phyloP scores from a whole-genome alignment of 2,797 vertebrate genomes.

The Fistularia commersonii region DNA sequence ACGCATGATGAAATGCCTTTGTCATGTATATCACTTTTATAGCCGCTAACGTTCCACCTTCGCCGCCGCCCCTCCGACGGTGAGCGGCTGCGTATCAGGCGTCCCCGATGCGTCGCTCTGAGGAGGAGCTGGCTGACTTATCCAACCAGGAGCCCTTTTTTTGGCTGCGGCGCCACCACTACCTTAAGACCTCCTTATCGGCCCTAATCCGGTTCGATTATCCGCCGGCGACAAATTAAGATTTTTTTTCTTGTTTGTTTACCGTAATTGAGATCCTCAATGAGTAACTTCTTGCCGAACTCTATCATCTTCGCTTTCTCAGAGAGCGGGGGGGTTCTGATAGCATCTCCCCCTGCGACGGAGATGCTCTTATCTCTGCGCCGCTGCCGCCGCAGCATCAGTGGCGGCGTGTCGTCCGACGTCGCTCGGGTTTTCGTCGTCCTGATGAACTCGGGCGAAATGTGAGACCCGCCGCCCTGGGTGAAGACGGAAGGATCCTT shows the following conservation, averaged over 20 bases:
- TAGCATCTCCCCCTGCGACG: constrained; percentile 59
- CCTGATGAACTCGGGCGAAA: constrained; percentile 62
- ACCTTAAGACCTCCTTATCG: constrained; percentile 69
- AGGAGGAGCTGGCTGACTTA: constrained; percentile 56
- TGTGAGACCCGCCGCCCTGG: too few species aligned
- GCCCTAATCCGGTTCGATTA: constrained; percentile 71
- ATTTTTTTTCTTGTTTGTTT: constrained; percentile 63
- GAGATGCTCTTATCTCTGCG: constrained; percentile 68
- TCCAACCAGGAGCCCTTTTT: constrained; percentile 27
- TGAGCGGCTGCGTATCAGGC: constrained; percentile 69
- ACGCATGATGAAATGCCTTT: constrained; percentile 80
- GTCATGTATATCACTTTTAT: constrained; percentile 79
- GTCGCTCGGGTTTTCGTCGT: constrained; percentile 56
- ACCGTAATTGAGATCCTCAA: constrained; percentile 68
- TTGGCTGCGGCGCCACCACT: constrained; percentile 45
- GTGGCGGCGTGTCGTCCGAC: constrained; percentile 68
- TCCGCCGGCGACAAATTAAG: constrained; percentile 70
- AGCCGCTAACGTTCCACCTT: constrained; percentile 75
- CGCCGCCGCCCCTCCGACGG: constrained; percentile 65
- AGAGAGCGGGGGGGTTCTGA: constrained; percentile 61
- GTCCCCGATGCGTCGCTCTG: constrained; percentile 55
- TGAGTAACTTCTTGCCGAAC: constrained; percentile 59
- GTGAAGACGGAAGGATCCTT: neutral
- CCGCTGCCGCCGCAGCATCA: too few species aligned
- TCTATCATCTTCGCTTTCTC: constrained; percentile 66